A percentile compares a stretch with the other conserved stretches of the same genome.
Conservation (phyloP, 2,797 vertebrate species). For the Cuniculus paca region DNA sequence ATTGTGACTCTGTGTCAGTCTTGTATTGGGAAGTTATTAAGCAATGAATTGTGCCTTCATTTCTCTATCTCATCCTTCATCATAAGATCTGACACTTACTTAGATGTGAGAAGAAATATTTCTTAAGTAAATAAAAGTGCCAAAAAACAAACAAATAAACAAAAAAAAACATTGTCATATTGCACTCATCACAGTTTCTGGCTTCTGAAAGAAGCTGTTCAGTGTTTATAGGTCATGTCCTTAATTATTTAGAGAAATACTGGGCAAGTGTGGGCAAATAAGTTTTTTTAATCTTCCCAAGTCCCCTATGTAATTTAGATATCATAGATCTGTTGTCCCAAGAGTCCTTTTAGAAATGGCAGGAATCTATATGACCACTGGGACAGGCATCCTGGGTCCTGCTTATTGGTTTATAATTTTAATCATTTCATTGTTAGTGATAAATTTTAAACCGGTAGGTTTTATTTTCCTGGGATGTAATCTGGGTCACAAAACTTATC, state of each 20-base stretch:
- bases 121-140: not conserved
- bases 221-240: not conserved
- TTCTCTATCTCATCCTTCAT: not conserved
- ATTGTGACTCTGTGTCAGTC: not conserved
- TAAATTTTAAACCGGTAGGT: not conserved
- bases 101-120: constrained; percentile 8
- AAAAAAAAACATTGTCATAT: not conserved
- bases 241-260: not conserved
- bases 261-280: not conserved
- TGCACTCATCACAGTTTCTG: not conserved
- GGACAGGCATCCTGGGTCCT: not conserved
- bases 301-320: not conserved
- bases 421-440: not conserved
- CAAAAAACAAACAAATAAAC: not conserved
- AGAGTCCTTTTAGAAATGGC: not conserved
- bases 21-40: not conserved
- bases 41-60: not conserved
- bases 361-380: not conserved
- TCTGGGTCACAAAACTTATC: not conserved
- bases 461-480: not conserved
- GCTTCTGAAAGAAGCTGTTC: not conserved
- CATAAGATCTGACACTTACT: not conserved
- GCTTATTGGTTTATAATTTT: not conserved
- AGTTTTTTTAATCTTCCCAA: not conserved
- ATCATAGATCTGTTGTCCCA: not conserved